phyloP scores from a whole-genome alignment of 1,140 invertebrate species.

The Marisa cornuarietis region DNA sequence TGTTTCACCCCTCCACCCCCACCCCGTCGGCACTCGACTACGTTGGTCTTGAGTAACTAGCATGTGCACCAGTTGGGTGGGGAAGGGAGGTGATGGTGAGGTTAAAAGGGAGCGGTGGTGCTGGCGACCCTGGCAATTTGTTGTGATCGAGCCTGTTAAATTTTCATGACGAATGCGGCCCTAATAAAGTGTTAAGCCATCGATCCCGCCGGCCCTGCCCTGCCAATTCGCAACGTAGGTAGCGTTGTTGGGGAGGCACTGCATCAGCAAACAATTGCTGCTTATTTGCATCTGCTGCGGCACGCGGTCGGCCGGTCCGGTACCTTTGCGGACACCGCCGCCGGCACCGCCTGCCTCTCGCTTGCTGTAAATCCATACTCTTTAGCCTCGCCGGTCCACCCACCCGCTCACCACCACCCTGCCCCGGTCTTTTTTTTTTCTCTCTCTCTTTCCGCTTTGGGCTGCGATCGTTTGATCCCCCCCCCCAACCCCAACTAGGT shows the following conservation, averaged over 20 bases:
- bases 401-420: background rate
- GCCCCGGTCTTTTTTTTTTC: background rate
- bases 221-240: background rate
- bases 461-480: background rate
- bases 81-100: too few species aligned
- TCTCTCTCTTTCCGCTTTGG: background rate
- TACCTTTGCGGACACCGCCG: too few species aligned
- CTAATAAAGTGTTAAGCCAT: slow-evolving; percentile 4
- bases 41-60: too few species aligned
- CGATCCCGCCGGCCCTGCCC: background rate
- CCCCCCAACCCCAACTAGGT: too few species aligned
- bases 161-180: background rate
- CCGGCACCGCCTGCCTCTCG: too few species aligned
- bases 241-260: background rate
- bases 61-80: too few species aligned
- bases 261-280: background rate
- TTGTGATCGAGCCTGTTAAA: background rate
- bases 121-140: background rate
- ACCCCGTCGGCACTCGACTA: too few species aligned
- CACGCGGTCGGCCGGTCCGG: background rate
- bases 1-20: too few species aligned
- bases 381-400: background rate
- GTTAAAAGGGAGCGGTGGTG: too few species aligned
- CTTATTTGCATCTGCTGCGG: background rate
- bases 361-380: too few species aligned